Base-by-base conservation (phyloP, 2,888 invertebrate genomes). In the Linnaemya tessellans region DNA sequence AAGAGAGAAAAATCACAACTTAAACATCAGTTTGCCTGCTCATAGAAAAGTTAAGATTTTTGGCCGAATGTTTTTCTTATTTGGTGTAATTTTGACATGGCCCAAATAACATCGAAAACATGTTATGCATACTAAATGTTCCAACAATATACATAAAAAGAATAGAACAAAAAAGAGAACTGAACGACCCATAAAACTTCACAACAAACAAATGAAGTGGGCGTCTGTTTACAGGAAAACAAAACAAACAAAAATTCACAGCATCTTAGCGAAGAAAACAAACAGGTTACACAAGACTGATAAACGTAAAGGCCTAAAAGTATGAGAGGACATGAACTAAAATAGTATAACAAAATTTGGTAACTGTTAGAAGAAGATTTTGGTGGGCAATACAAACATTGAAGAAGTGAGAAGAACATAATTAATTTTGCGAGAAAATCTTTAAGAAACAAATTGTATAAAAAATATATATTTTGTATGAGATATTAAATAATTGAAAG, bases 111-210 rank as follows among this genome's bases (percentile, higher is more conserved):
- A 82, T 3, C 25, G 30, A 58, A 85, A 85, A 85, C 85, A 85
- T 85, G 85, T 79, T 82, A 58, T 79, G 85, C 82, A 85, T 85
- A 85, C 70, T 54, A 82, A 85, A 43, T 80, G 75, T 82, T 56
- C 46, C 9, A 51, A 64, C 13, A 60, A 80, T n/a, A 62, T 3
- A 11, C 4, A 38, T 15, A 64, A 11, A 58, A 58, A 22, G 22
- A 74, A 64, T 18, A 54, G 3, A 46, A 5, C 13, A 43, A 13
- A 51, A 60, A 54, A 9, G 11, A 75, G 15, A 13, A 67, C 41
- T 64, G 11, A 13, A 60, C 41, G 49, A 68, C 64, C 75, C 68
- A 77, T 64, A 75, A 77, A 71, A 77, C 25, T 41, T 18, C 20
- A 22, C 43, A 46, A 65, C 49, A 70, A 46, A 25, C 13, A 8